phyloP scores from a whole-genome alignment of 2,797 vertebrate genomes.

The Diceros bicornis region DNA sequence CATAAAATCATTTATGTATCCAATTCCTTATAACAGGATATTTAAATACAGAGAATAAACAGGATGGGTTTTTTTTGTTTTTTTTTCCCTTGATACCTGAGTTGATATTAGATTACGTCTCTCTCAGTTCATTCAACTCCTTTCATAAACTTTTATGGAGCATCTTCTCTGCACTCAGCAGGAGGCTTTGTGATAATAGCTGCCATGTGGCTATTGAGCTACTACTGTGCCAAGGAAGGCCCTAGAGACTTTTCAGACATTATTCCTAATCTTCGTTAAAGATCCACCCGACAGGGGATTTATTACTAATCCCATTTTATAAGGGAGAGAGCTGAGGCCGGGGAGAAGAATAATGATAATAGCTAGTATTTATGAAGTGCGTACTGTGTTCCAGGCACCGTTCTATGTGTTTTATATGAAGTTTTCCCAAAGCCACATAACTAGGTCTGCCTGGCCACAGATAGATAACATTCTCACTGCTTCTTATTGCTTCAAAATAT shows the following conservation, averaged over 20 bases:
- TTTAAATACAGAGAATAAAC: neutral
- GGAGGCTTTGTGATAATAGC: neutral
- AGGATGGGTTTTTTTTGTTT: neutral
- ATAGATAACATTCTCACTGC: neutral
- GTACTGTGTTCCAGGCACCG: rapidly evolving
- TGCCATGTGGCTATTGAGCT: neutral
- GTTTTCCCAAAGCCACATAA: neutral
- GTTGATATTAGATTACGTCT: neutral
- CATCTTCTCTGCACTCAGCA: neutral
- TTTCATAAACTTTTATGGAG: neutral
- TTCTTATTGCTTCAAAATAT: neutral
- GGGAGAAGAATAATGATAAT: rapidly evolving
- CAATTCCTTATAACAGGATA: neutral
- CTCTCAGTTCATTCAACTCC: neutral
- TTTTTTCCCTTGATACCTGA: neutral
- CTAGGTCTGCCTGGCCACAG: neutral
- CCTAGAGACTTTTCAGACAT: neutral
- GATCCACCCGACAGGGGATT: neutral
- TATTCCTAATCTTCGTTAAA: neutral
- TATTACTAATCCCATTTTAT: neutral
- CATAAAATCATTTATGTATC: neutral
- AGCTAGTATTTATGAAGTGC: neutral
- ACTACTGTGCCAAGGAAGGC: neutral
- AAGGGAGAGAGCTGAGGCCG: neutral
- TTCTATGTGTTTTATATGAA: neutral